A percentile compares a stretch with the other conserved stretches of the same genome.
Conservation (phyloP, 1,140 invertebrate species). For the Grapholita molesta region DNA sequence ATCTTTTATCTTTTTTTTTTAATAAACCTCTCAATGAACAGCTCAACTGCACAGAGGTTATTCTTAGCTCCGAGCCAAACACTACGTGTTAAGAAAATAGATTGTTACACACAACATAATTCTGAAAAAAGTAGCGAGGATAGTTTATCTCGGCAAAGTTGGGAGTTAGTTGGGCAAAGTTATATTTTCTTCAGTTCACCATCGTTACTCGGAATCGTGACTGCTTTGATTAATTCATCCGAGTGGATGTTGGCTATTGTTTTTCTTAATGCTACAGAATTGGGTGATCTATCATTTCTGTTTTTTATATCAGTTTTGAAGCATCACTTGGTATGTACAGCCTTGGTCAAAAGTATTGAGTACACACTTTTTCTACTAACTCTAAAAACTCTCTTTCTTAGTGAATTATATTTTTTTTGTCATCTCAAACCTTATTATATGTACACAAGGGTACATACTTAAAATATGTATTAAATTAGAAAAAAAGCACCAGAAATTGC, state of each 20-base stretch:
- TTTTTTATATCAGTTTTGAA: background rate
- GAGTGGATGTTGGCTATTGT: conserved; percentile 36
- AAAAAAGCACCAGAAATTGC: too few relatives aligned
- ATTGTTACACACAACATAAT: background rate
- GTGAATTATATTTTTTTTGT: too few relatives aligned
- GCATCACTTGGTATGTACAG: too few relatives aligned
- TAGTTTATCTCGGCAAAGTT: conserved; percentile 43
- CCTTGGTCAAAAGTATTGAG: too few relatives aligned
- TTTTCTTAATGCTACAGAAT: conserved; percentile 33
- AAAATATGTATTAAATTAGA: too few relatives aligned
- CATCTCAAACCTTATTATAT: too few relatives aligned
- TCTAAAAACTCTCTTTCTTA: too few relatives aligned
- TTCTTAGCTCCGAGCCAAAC: background rate
- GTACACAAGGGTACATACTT: too few relatives aligned
- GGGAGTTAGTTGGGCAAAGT: conserved; percentile 38
- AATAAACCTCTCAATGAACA: background rate
- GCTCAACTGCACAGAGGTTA: background rate
- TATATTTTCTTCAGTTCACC: conserved; percentile 51
- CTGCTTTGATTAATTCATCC: conserved; percentile 62
- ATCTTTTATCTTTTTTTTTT: too few relatives aligned
- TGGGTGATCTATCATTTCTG: conserved; percentile 27
- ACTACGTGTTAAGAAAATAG: conserved; percentile 1
- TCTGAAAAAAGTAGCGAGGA: conserved; percentile 27
- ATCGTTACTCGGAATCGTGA: conserved; percentile 61
- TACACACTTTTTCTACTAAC: too few relatives aligned